Conservation (phyloP, 1,140 invertebrate species). For the Drosophila carrolli region DNA sequence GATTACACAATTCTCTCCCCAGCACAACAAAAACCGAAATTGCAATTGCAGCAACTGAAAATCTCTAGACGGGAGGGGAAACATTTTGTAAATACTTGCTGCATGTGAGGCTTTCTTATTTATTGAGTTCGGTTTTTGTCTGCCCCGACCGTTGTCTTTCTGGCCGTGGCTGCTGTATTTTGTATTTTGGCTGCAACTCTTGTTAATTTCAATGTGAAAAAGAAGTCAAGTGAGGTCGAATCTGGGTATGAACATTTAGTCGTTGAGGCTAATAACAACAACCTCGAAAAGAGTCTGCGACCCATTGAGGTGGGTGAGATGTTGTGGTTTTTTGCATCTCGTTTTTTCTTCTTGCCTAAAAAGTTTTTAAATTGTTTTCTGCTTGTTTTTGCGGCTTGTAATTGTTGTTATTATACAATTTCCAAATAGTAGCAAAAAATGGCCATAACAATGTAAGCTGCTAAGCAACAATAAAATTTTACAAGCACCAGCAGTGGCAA, state of each 20-base stretch:
- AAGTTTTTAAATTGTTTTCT: constrained; percentile 69
- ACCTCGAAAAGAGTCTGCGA: constrained; percentile 55
- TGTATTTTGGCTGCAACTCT: constrained; percentile 32
- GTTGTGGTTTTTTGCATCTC: constrained; percentile 36
- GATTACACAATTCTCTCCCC: constrained; percentile 46
- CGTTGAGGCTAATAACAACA: constrained; percentile 70
- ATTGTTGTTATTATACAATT: constrained; percentile 80
- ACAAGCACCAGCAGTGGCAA: constrained; percentile 31
- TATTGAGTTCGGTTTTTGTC: constrained; percentile 43
- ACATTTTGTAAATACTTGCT: constrained; percentile 55
- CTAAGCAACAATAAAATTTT: constrained; percentile 53
- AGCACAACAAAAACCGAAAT: constrained; percentile 12
- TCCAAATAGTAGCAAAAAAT: constrained; percentile 41
- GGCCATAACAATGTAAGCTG: constrained; percentile 58
- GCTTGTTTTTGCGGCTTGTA: constrained; percentile 70
- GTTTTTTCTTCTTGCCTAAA: constrained; percentile 57
- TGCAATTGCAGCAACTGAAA: constrained; percentile 6
- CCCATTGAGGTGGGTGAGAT: constrained; percentile 42
- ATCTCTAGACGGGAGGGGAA: constrained; percentile 17
- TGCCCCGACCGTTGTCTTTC: background rate
- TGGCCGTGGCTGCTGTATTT: constrained; percentile 13
- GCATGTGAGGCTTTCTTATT: constrained; percentile 56
- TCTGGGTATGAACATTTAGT: constrained; percentile 69
- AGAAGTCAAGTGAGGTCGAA: constrained; percentile 78
- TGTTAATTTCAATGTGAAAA: constrained; percentile 75